Percentiles rank a stretch among this genome's conserved stretches.
Conservation (phyloP, 2,113 vertebrate genomes). For the Scatophagus argus region DNA sequence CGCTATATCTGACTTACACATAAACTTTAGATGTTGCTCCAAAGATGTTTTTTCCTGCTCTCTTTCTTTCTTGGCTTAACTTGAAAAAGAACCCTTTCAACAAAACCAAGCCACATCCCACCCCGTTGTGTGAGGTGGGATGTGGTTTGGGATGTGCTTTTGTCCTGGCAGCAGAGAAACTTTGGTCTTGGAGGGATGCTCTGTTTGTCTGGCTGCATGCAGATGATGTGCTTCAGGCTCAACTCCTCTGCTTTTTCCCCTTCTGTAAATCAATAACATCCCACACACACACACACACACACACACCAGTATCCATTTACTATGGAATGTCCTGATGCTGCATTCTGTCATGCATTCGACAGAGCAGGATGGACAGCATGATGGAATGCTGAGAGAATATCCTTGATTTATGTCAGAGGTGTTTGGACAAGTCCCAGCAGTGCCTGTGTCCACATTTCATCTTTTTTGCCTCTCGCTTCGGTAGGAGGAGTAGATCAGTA, state of each 20-base stretch:
- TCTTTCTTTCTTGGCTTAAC: neutral
- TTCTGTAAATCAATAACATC: slow-evolving; percentile 55
- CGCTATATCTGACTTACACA: neutral
- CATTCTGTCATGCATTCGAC: slow-evolving; percentile 27
- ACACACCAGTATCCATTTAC: slow-evolving; percentile 19
- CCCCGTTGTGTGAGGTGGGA: neutral
- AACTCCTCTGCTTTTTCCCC: slow-evolving; percentile 33
- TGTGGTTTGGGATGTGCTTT: too few species aligned
- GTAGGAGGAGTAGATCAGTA: neutral
- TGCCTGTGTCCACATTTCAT: neutral
- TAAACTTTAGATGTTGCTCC: too few species aligned
- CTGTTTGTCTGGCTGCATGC: slow-evolving; percentile 54
- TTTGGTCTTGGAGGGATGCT: slow-evolving; percentile 18
- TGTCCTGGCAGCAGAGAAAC: neutral
- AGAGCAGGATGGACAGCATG: slow-evolving; percentile 34
- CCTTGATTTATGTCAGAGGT: slow-evolving; percentile 26
- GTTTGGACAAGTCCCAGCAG: slow-evolving; percentile 3
- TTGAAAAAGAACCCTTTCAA: neutral
- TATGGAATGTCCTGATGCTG: slow-evolving; percentile 61
- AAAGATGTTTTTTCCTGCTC: neutral
- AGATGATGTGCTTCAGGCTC: slow-evolving; percentile 46
- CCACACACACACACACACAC: slow-evolving; percentile 5
- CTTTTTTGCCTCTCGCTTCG: neutral
- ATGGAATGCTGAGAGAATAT: slow-evolving; percentile 30
- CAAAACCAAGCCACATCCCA: neutral